Conservation (phyloP, 2,797 vertebrate species). For the Oryzias sinensis region DNA sequence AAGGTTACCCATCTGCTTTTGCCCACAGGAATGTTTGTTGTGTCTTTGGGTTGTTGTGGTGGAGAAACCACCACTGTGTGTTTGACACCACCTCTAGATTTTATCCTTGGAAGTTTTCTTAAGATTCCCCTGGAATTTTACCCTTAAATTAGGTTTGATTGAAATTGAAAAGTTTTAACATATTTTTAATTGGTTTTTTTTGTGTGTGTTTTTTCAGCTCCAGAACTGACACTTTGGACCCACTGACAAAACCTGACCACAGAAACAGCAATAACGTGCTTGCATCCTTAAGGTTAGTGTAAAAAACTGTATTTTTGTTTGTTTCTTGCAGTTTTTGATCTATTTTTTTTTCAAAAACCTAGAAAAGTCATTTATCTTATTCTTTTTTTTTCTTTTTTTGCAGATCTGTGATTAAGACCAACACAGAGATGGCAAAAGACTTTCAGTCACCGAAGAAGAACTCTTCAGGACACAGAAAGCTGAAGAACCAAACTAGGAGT, state of each 20-base stretch:
- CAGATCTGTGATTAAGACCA: slow-evolving; percentile 62
- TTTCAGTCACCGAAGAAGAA: slow-evolving; percentile 29
- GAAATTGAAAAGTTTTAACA: too few species aligned
- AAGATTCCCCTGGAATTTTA: slow-evolving; percentile 15
- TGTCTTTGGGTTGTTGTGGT: slow-evolving; percentile 17
- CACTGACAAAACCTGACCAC: not conserved
- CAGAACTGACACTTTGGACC: slow-evolving; percentile 1
- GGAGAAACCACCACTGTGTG: slow-evolving; percentile 23
- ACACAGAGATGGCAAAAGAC: slow-evolving; percentile 26
- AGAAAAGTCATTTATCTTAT: slow-evolving; percentile 11
- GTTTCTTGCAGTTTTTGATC: not conserved
- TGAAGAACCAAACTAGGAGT: slow-evolving; percentile 25
- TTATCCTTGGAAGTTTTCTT: slow-evolving; percentile 28
- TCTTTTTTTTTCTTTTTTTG: slow-evolving; percentile 5
- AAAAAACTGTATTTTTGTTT: not conserved
- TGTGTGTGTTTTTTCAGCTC: slow-evolving; percentile 9
- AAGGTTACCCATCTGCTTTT: slow-evolving; percentile 24
- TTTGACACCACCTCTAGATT: slow-evolving; percentile 33
- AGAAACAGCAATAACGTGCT: slow-evolving; percentile 40
- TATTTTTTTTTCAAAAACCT: not conserved
- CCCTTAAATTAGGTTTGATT: slow-evolving; percentile 8
- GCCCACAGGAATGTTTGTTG: slow-evolving; percentile 22
- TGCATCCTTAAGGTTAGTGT: slow-evolving; percentile 63
- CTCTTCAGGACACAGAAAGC: slow-evolving; percentile 6
- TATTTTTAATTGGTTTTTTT: too few species aligned